Evolutionary conservation across 2,113 vertebrate species (phyloP).

Genomic region (Halichoeres trimaculatus): DNA sequence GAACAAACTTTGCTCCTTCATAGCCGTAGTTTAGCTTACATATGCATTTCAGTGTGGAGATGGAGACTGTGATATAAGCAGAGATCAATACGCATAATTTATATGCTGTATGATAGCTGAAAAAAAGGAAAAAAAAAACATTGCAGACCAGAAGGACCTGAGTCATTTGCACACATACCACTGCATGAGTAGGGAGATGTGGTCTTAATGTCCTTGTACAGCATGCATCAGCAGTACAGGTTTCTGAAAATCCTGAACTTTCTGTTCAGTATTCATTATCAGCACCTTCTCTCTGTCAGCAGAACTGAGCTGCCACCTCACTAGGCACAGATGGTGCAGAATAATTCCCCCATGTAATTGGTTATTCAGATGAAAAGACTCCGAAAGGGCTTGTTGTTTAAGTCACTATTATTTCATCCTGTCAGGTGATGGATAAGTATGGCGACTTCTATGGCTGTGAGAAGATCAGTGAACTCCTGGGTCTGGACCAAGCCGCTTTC

Average conservation of each 20-base stretch:
- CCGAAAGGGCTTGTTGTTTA: neutral
- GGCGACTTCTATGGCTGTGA: constrained; percentile 92
- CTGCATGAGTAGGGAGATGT: neutral
- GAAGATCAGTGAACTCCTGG: constrained; percentile 91
- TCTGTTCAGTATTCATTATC: neutral
- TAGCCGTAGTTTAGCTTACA: neutral
- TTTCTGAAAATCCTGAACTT: neutral
- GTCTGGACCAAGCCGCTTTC: constrained; percentile 92
- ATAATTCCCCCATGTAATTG: neutral
- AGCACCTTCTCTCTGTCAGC: neutral
- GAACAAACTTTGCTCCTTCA: constrained; percentile 1
- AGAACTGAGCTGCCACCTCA: constrained; percentile 6
- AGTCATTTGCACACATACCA: neutral
- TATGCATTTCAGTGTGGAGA: neutral
- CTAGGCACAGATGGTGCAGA: constrained; percentile 9
- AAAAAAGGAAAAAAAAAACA: neutral
- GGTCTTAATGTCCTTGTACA: neutral
- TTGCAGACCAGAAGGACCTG: neutral
- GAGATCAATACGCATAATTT: constrained; percentile 3
- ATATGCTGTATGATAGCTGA: neutral
- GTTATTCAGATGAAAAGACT: constrained; percentile 12
- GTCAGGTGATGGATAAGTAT: constrained; percentile 96
- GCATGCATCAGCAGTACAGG: neutral
- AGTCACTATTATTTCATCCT: neutral
- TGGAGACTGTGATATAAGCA: constrained; percentile 2